phyloP scores from a whole-genome alignment of 2,113 vertebrate species.

The Tupaia chinensis region DNA sequence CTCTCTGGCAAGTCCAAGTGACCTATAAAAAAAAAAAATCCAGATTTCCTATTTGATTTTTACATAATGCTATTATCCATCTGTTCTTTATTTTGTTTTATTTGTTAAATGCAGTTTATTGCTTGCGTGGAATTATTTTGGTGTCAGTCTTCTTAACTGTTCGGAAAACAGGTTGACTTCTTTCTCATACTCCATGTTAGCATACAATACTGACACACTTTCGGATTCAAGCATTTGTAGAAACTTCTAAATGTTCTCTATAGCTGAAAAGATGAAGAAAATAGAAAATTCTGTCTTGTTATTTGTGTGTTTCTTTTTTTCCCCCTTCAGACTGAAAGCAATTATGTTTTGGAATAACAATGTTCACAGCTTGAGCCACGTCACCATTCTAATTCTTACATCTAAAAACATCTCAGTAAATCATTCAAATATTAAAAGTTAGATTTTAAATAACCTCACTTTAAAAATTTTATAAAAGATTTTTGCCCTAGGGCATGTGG shows the following conservation, averaged over 20 bases:
- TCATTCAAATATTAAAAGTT: slow-evolving; percentile 53
- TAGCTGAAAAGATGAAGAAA: neutral
- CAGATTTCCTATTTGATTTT: neutral
- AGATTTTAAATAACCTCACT: slow-evolving; percentile 50
- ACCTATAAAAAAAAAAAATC: neutral
- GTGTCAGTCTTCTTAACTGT: slow-evolving; percentile 15
- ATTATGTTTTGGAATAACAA: slow-evolving; percentile 38
- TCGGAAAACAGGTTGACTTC: slow-evolving; percentile 39
- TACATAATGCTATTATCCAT: slow-evolving; percentile 29
- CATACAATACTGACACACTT: neutral
- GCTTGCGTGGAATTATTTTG: slow-evolving; percentile 9
- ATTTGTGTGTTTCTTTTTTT: neutral
- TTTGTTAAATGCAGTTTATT: slow-evolving; percentile 27
- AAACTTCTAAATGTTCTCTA: neutral
- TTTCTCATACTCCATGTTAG: neutral
- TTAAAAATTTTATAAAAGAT: slow-evolving; percentile 6
- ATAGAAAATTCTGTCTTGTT: neutral
- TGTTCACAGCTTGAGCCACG: neutral
- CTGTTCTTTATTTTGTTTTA: slow-evolving; percentile 47
- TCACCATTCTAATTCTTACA: neutral
- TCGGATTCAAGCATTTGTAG: neutral
- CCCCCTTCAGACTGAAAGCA: neutral
- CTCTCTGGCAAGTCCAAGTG: too few relatives aligned
- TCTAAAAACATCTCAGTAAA: slow-evolving; percentile 12
- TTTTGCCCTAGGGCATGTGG: too few relatives aligned